Evolutionary conservation across 2,888 invertebrate species (phyloP), one percentile per base, ranked within the genome.

Genomic region (Xylocampa areola): DNA sequence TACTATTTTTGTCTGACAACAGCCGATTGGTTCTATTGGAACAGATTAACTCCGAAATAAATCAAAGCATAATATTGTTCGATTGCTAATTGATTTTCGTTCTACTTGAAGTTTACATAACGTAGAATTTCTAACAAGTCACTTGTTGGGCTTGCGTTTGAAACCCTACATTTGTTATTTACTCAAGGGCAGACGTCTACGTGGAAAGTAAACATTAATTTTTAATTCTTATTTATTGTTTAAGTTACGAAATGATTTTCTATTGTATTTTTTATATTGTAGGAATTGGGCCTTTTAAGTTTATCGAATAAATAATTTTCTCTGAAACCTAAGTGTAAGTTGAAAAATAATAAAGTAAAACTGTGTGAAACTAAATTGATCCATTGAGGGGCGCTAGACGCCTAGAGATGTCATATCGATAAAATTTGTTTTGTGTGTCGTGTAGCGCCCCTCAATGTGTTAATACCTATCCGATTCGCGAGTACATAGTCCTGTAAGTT

Each of bases 131-230:
- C 45, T 60, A 60, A 21, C 36, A 27, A 40, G 49, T 67, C 70
- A 77, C 74, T 76, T 75, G 71, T 68, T 62, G 40, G 74, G 77
- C 68, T 81, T 75, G 48, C 54, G 45, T 62, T 55, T 65, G 75
- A 77, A 82, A 76, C 74, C 77, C 44, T 73, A 76, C 54, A 54
- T 62, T 63, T 49, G 25, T 36, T 55, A 37, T 57, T 57, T 36
- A 39, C 49, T 50, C 73, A 69, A 77, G 69, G 69, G 55, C 59
- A 53, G 36, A 16, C 59, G 23, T 61, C 14, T 44, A 27, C 25
- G 13, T 7, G 36, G 40, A 35, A 53, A 2, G 13, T 8, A 47
- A 37, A 45, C 10, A 41, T 11, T 25, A 23, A 25, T 30, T n/a
- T n/a, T n/a, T 29, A 13, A 14, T 25, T 11, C 10, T 7, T 41